Conservation (phyloP, 1,140 invertebrate genomes). For the Rhynchophorus ferrugineus region DNA sequence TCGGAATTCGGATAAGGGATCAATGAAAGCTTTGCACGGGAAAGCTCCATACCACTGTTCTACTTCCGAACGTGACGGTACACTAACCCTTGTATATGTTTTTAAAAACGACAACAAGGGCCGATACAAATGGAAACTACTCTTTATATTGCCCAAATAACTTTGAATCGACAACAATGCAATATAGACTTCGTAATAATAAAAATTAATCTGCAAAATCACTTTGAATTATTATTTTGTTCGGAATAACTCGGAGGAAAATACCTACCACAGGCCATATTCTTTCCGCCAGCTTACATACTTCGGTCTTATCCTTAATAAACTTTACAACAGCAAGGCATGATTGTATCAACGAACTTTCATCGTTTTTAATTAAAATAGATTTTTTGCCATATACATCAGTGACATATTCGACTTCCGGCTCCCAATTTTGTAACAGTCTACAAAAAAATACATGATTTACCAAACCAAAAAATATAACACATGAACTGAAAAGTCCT, state of each 20-base stretch:
- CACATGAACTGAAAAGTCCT: too few relatives aligned
- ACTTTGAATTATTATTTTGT: conserved; percentile 1
- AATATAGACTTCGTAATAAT: conserved; percentile 36
- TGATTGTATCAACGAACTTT: conserved; percentile 16
- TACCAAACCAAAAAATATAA: too few relatives aligned
- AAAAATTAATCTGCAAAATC: conserved; percentile 31
- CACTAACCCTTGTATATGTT: conserved; percentile 25
- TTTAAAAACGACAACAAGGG: conserved; percentile 29
- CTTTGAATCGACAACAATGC: conserved; percentile 4
- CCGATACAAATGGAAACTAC: not conserved
- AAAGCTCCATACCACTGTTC: conserved; percentile 33
- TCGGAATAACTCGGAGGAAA: not conserved
- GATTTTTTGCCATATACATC: conserved; percentile 16
- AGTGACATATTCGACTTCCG: conserved; percentile 23
- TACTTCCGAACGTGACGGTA: conserved; percentile 26
- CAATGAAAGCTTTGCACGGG: conserved; percentile 25
- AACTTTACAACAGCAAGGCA: conserved; percentile 22
- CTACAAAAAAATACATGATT: conserved; percentile 17
- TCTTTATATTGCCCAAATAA: not conserved
- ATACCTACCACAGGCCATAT: conserved; percentile 20
- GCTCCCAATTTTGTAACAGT: conserved; percentile 30
- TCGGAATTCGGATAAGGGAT: conserved; percentile 30
- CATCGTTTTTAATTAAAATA: conserved; percentile 21
- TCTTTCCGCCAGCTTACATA: conserved; percentile 2
- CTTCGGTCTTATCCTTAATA: conserved; percentile 18